Percentiles rank a stretch among this genome's conserved stretches.
phyloP scores from a whole-genome alignment of 1,140 invertebrate genomes.

The Armadillidium nasatum region DNA sequence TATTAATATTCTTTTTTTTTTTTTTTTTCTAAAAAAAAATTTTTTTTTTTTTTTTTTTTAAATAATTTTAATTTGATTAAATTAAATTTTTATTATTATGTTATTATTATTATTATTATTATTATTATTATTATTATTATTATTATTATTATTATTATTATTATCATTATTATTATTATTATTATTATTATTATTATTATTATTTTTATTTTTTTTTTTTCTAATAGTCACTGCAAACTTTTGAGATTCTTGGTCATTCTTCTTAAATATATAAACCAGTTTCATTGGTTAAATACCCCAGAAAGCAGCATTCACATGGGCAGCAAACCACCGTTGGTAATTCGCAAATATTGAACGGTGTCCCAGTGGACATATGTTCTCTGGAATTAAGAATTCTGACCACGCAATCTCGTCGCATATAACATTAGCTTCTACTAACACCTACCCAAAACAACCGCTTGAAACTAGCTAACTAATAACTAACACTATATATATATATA shows the following conservation, averaged over 20 bases:
- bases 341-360: not conserved
- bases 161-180: not conserved
- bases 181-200: not conserved
- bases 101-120: no score
- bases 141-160: not conserved
- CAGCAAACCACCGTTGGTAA: no score
- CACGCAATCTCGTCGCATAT: not conserved
- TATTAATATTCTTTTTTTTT: no score
- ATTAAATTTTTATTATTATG: no score
- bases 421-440: not conserved
- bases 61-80: no score
- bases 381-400: not conserved
- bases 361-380: not conserved
- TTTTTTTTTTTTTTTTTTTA: no score
- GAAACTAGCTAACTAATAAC: no score
- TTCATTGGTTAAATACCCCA: no score
- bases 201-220: not conserved
- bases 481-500: no score
- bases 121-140: no score
- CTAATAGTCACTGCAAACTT: not conserved
- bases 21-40: no score
- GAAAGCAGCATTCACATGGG: no score
- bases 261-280: not conserved
- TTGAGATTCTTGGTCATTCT: not conserved
- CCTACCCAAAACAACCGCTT: not conserved